Percentiles rank a stretch among this genome's conserved stretches.
Conservation (phyloP, 2,797 vertebrate genomes). For the Lithobates pipiens region DNA sequence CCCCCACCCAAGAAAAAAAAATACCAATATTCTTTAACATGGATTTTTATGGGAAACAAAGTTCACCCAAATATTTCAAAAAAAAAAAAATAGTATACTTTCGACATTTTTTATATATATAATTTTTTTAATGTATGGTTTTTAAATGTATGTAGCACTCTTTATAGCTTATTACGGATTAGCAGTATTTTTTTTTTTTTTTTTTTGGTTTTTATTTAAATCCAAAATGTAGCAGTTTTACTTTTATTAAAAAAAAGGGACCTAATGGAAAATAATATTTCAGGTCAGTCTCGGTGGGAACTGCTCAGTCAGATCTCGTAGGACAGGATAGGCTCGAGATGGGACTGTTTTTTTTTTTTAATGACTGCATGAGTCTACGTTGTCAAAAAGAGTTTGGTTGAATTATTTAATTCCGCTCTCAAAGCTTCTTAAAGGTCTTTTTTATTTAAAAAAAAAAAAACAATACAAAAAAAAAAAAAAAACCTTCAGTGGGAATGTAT, state of each 20-base stretch:
- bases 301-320: slow-evolving; percentile 24
- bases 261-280: slow-evolving; percentile 25
- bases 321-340: slow-evolving; percentile 21
- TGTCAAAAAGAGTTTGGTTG: slow-evolving; percentile 13
- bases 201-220: slow-evolving; percentile 22
- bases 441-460: too few relatives aligned
- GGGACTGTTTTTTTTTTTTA: slow-evolving; percentile 8
- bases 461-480: neutral
- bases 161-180: slow-evolving; percentile 70
- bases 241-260: slow-evolving; percentile 34
- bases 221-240: slow-evolving; percentile 58
- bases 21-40: neutral
- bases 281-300: slow-evolving; percentile 35
- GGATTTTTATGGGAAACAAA: slow-evolving; percentile 4
- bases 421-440: slow-evolving; percentile 10
- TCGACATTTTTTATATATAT: slow-evolving; percentile 1
- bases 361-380: slow-evolving; percentile 13
- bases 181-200: slow-evolving; percentile 70
- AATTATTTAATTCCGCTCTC: slow-evolving; percentile 27
- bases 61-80: slow-evolving; percentile 18
- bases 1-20: neutral
- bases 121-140: slow-evolving; percentile 37
- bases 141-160: slow-evolving; percentile 70
- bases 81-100: neutral
- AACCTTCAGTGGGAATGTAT: slow-evolving; percentile 46